Percentiles rank a stretch among this genome's conserved stretches.
phyloP scores from a whole-genome alignment of 1,140 invertebrate species.

The Coptotermes formosanus region DNA sequence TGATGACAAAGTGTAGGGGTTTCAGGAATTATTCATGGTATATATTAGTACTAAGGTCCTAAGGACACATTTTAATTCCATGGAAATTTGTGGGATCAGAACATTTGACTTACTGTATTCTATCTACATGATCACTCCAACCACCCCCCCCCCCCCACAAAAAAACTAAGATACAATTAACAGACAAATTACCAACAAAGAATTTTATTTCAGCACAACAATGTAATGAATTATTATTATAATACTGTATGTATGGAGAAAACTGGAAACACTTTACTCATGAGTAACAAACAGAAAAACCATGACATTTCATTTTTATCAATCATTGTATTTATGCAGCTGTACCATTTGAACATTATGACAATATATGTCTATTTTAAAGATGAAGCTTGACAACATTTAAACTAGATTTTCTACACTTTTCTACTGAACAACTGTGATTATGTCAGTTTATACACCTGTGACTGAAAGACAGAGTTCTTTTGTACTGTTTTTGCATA shows the following conservation, averaged over 20 bases:
- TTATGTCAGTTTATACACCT: not conserved
- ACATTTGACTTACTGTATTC: too few species aligned
- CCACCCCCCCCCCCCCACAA: too few species aligned
- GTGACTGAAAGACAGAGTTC: not conserved
- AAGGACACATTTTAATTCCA: too few species aligned
- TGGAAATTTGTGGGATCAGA: too few species aligned
- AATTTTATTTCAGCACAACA: constrained; percentile 35
- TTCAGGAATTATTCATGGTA: too few species aligned
- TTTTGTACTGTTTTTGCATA: too few species aligned
- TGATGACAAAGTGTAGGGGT: too few species aligned
- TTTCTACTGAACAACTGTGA: not conserved
- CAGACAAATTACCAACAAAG: constrained; percentile 33
- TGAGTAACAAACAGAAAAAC: constrained; percentile 28
- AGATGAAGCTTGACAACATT: not conserved
- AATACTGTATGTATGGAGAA: constrained; percentile 35
- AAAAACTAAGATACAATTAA: not conserved
- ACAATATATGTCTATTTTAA: not conserved
- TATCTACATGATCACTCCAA: too few species aligned
- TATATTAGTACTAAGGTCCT: too few species aligned
- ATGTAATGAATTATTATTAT: constrained; percentile 34
- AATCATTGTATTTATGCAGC: constrained; percentile 21
- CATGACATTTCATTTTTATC: not conserved
- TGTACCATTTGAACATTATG: not conserved
- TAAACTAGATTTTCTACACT: too few species aligned
- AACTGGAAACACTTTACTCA: constrained; percentile 32